Conservation (phyloP, 92 coral and sea anemone species). For the Diadumene lineata region DNA sequence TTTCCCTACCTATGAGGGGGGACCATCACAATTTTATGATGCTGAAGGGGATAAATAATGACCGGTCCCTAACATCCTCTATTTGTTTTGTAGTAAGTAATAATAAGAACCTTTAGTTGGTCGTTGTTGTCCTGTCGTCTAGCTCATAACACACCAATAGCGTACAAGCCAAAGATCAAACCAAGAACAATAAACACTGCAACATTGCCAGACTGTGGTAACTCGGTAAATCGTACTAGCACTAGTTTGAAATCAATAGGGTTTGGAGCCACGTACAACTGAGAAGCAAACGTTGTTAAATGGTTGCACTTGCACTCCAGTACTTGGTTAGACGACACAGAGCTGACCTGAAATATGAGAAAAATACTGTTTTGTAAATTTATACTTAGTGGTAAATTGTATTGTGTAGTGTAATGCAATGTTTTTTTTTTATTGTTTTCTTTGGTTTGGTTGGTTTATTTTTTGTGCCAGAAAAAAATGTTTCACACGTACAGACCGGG, state of each 20-base stretch:
- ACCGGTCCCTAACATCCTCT: too few species aligned
- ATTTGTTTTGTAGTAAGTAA: too few species aligned
- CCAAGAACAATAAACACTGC: conserved; percentile 58
- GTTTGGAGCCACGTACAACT: conserved; percentile 74
- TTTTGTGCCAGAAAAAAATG: too few species aligned
- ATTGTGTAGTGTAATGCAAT: too few species aligned
- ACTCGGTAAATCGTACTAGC: conserved; percentile 42
- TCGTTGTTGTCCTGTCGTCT: conserved; percentile 65
- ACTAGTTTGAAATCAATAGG: conserved; percentile 69
- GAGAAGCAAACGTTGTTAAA: conserved; percentile 71
- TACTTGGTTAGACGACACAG: conserved; percentile 15
- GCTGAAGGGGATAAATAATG: too few species aligned
- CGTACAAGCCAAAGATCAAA: conserved; percentile 47
- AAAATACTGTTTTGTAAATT: too few species aligned
- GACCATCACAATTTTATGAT: too few species aligned
- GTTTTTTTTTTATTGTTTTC: too few species aligned
- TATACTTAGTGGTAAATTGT: too few species aligned
- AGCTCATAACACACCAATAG: conserved; percentile 59
- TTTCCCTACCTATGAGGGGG: too few species aligned
- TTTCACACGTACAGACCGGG: too few species aligned
- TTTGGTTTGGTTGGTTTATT: too few species aligned
- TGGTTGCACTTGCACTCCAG: conserved; percentile 60
- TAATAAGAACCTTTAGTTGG: conserved; percentile 57
- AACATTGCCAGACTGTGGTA: conserved; percentile 68
- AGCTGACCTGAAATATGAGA: conserved; percentile 54